These are phyloP conservation scores for Lucifuga dentata DNA, from an alignment of 2,113 vertebrate genomes.

Conservation along the genomic window DNA sequence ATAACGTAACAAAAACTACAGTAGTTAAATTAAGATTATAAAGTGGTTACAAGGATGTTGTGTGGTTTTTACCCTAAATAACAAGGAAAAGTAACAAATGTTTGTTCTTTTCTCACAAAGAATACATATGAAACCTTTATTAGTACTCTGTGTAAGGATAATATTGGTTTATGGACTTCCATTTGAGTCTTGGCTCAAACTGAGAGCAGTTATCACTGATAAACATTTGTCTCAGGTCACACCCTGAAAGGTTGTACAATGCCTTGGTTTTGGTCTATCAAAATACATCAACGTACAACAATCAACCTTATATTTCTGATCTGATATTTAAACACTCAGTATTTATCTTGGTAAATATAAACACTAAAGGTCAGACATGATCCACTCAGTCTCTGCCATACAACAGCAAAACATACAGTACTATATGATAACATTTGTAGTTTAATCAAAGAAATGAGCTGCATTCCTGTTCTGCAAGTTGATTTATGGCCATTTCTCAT, in stretches of 20 bases:
- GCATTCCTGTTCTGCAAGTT: not conserved
- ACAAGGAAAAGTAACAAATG: not conserved
- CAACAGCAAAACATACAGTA: not conserved
- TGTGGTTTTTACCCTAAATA: slow-evolving; percentile 8
- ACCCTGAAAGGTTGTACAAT: slow-evolving; percentile 1
- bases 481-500: not conserved
- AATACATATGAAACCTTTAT: not conserved
- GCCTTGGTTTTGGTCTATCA: slow-evolving; percentile 7
- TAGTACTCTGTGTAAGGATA: not conserved
- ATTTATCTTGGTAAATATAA: not conserved
- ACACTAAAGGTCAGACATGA: not conserved
- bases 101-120: not conserved
- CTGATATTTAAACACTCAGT: not conserved
- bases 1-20: not conserved
- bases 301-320: not conserved
- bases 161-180: not conserved
- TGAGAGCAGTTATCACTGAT: slow-evolving; percentile 22
- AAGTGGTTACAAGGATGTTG: slow-evolving; percentile 16
- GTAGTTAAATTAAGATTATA: too few relatives aligned
- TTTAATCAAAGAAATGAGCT: slow-evolving; percentile 4
- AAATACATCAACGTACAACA: too few relatives aligned
- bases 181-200: slow-evolving; percentile 5
- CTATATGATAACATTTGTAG: not conserved
- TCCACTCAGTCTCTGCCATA: too few relatives aligned
- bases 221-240: slow-evolving; percentile 16